These are phyloP conservation scores for Zaprionus bogoriensis DNA, from an alignment of 2,888 invertebrate species.

Conservation along the genomic window DNA sequence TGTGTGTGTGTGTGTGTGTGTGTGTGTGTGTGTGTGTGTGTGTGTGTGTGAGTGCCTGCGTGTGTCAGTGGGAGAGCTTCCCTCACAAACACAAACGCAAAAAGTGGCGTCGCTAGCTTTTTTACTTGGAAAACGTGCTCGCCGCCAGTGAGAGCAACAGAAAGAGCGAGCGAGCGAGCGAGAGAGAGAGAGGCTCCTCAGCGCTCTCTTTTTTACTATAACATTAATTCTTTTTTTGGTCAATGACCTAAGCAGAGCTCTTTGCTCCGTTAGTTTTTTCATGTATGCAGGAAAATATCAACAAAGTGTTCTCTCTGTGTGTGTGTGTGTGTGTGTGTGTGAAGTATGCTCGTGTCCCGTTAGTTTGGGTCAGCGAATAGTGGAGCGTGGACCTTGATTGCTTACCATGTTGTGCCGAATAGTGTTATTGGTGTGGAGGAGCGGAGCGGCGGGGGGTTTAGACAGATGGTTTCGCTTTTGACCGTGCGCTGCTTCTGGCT, in stretches of 20 bases:
- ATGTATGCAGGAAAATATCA: slow-evolving; percentile 30
- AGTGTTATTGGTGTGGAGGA: too few species aligned
- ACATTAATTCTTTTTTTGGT: slow-evolving; percentile 70
- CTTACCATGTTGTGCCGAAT: slow-evolving; percentile 9
- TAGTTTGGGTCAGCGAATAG: slow-evolving; percentile 29
- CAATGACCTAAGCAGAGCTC: slow-evolving; percentile 69
- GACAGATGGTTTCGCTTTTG: slow-evolving; percentile 30
- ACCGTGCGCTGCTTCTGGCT: slow-evolving; percentile 15
- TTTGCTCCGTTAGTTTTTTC: slow-evolving; percentile 57
- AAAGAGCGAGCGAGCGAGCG: slow-evolving; percentile 21
- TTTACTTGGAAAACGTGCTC: slow-evolving; percentile 67
- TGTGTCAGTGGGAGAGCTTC: slow-evolving; percentile 31
- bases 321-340: neutral
- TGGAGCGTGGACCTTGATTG: slow-evolving; percentile 36
- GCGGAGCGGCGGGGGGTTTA: slow-evolving; percentile 11
- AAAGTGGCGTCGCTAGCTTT: slow-evolving; percentile 57
- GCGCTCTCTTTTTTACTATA: slow-evolving; percentile 33
- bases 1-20: slow-evolving; percentile 5
- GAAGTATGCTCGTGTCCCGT: slow-evolving; percentile 23
- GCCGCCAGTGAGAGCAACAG: slow-evolving; percentile 12
- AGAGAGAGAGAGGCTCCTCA: too few species aligned
- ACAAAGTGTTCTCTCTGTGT: slow-evolving; percentile 34
- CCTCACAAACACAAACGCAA: slow-evolving; percentile 12
- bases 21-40: slow-evolving; percentile 15
- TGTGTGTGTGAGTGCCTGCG: slow-evolving; percentile 33